These are phyloP conservation scores for Hipposideros armiger DNA, from an alignment of 2,113 vertebrate species.

Conservation along the genomic window DNA sequence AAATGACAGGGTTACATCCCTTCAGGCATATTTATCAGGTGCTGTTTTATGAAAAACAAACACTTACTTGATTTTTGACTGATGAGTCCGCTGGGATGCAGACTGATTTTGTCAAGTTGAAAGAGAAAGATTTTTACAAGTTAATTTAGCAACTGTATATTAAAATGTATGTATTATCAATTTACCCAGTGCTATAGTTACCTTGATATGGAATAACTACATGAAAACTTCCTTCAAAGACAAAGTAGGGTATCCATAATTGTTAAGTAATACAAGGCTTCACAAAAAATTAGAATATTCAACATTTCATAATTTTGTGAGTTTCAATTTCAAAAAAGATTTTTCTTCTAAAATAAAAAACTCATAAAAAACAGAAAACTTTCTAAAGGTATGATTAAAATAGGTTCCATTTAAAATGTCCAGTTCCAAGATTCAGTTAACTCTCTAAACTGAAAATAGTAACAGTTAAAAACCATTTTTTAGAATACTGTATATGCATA, in stretches of 20 bases:
- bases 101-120: slow-evolving; percentile 70
- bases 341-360: slow-evolving; percentile 14
- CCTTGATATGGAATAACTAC: slow-evolving; percentile 25
- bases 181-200: background rate
- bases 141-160: slow-evolving; percentile 57
- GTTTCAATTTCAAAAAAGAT: background rate
- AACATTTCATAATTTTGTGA: slow-evolving; percentile 32
- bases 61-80: slow-evolving; percentile 90
- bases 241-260: background rate
- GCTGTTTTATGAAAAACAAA: slow-evolving; percentile 62
- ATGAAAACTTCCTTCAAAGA: slow-evolving; percentile 54
- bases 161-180: slow-evolving; percentile 56
- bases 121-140: slow-evolving; percentile 78
- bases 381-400: background rate
- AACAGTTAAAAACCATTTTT: slow-evolving; percentile 15
- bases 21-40: background rate
- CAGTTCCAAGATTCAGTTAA: background rate
- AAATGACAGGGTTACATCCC: background rate
- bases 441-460: background rate
- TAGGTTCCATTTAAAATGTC: slow-evolving; percentile 4
- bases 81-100: slow-evolving; percentile 80
- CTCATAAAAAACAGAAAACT: background rate
- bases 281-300: background rate
- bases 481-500: background rate
- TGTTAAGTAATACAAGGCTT: slow-evolving; percentile 24